These are phyloP conservation scores for Calameuta idolon DNA, from an alignment of 2,888 invertebrate species.

Conservation along the genomic window DNA sequence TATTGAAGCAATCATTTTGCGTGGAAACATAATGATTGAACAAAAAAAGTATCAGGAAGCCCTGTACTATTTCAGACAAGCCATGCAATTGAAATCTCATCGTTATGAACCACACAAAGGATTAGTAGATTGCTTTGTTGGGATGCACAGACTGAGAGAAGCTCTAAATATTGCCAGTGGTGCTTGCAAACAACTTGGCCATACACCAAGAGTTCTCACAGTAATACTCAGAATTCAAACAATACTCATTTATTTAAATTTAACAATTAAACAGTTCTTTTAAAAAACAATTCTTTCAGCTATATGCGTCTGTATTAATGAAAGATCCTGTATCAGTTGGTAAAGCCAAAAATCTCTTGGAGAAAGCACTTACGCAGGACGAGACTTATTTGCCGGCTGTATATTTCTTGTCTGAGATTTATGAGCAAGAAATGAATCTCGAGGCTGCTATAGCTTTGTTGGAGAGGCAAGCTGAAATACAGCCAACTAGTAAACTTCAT, in stretches of 20 bases:
- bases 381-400: conserved; percentile 80
- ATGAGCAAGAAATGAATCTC: conserved; percentile 75
- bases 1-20: conserved; percentile 80
- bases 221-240: conserved; percentile 66
- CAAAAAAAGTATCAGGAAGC: conserved; percentile 77
- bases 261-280: conserved; percentile 1
- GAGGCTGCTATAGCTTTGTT: conserved; percentile 78
- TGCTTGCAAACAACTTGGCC: conserved; percentile 79
- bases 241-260: background rate
- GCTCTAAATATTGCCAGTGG: conserved; percentile 79
- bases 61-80: conserved; percentile 76
- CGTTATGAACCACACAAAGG: conserved; percentile 83
- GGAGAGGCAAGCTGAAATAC: conserved; percentile 74
- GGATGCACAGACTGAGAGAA: conserved; percentile 76
- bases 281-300: conserved; percentile 67
- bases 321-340: conserved; percentile 73
- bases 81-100: conserved; percentile 73
- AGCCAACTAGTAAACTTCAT: conserved; percentile 75
- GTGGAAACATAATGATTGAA: conserved; percentile 77
- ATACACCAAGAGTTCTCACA: conserved; percentile 79
- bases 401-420: conserved; percentile 78
- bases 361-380: conserved; percentile 80
- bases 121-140: conserved; percentile 80
- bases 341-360: conserved; percentile 77
- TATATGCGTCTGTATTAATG: conserved; percentile 80